Conservation (phyloP, 2,113 vertebrate genomes). For the Falcunculus frontatus region DNA sequence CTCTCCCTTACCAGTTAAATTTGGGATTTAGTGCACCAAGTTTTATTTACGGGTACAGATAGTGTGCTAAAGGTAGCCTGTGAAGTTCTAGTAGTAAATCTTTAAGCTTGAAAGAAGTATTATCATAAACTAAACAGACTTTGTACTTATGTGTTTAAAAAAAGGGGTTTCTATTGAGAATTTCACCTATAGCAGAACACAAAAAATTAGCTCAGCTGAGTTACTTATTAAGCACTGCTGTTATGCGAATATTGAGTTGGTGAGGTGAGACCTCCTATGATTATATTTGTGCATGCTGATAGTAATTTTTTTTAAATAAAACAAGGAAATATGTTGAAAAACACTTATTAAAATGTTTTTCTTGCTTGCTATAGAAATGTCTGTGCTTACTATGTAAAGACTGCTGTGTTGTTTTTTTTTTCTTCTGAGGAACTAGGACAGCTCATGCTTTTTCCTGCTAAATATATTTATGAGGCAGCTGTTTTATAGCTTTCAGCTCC, state of each 20-base stretch:
- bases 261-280: background rate
- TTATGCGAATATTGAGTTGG: background rate
- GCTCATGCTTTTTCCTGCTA: constrained; percentile 60
- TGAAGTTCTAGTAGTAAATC: constrained; percentile 17
- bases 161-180: background rate
- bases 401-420: constrained; percentile 12
- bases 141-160: background rate
- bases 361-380: constrained; percentile 39
- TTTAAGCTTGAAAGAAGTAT: background rate
- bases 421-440: constrained; percentile 56
- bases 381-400: constrained; percentile 23
- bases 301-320: background rate
- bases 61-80: constrained; percentile 10
- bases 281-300: background rate
- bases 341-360: background rate
- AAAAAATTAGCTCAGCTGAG: background rate
- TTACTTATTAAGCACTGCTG: constrained; percentile 39
- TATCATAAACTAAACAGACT: background rate
- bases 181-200: background rate
- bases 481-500: constrained; percentile 68
- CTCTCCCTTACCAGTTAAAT: constrained; percentile 54
- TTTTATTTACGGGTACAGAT: constrained; percentile 52
- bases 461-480: constrained; percentile 72
- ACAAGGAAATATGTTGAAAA: background rate
- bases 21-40: constrained; percentile 55